Conservation (phyloP, 2,797 vertebrate species). For the Todus mexicanus region DNA sequence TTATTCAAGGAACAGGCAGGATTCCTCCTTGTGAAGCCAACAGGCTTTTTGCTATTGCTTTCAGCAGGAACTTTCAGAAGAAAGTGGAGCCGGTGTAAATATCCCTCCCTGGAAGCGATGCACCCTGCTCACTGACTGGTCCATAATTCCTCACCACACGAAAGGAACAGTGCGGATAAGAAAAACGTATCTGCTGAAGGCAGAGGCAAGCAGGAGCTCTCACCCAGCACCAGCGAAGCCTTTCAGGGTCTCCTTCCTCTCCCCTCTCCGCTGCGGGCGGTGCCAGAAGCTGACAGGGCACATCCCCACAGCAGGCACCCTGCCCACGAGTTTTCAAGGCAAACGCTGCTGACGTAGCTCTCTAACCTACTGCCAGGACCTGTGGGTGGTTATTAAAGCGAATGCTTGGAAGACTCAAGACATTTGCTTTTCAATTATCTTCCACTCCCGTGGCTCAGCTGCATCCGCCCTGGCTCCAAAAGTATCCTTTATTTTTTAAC, state of each 20-base stretch:
- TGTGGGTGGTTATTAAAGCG: neutral
- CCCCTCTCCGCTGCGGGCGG: fast-evolving
- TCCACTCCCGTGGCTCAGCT: neutral
- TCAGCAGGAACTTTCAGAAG: neutral
- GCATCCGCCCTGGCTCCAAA: neutral
- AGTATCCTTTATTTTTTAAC: neutral
- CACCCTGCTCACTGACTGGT: fast-evolving
- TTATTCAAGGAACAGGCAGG: neutral
- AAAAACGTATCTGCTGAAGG: neutral
- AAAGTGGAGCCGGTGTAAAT: neutral
- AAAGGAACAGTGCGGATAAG: neutral
- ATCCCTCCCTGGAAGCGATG: neutral
- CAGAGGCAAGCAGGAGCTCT: neutral
- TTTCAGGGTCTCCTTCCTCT: neutral
- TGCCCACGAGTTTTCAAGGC: neutral
- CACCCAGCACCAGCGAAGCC: neutral
- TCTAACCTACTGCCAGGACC: neutral
- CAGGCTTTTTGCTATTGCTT: neutral
- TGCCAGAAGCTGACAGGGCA: neutral
- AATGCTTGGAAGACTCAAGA: neutral
- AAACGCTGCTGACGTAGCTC: neutral
- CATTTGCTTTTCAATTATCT: neutral
- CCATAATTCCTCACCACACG: neutral
- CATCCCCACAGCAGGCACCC: fast-evolving
- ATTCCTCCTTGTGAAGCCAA: neutral